Evolutionary conservation across 2,888 invertebrate species (phyloP).

Genomic region (Xiphydria camelus): DNA sequence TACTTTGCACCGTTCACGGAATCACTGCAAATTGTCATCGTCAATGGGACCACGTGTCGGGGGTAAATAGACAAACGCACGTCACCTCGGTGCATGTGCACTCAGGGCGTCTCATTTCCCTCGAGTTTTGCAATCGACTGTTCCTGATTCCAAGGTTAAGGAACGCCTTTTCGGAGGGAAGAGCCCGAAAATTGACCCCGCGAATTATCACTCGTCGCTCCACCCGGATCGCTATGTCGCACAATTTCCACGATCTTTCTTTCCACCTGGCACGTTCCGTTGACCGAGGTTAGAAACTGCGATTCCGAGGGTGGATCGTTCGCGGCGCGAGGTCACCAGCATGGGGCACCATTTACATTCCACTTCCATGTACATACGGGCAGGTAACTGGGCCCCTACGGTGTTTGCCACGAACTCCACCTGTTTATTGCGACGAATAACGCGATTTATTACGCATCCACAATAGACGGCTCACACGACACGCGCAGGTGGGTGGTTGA

Average conservation of each 20-base stretch:
- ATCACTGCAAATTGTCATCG: no score
- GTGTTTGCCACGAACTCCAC: constrained; percentile 20
- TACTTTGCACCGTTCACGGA: no score
- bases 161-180: constrained; percentile 19
- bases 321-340: constrained; percentile 13
- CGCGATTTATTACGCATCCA: constrained; percentile 32
- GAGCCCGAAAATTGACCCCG: constrained; percentile 14
- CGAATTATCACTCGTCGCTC: constrained; percentile 5
- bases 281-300: no score
- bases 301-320: constrained; percentile 10
- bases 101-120: constrained; percentile 16
- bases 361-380: not conserved
- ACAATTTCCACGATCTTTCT: constrained; percentile 30
- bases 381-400: not conserved
- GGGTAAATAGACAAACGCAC: constrained; percentile 37
- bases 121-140: constrained; percentile 1
- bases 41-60: constrained; percentile 37
- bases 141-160: constrained; percentile 18
- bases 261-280: constrained; percentile 22
- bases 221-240: constrained; percentile 34
- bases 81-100: constrained; percentile 37
- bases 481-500: constrained; percentile 41
- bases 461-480: constrained; percentile 28
- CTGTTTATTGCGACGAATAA: constrained; percentile 35
- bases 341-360: constrained; percentile 19